Base-by-base conservation (phyloP, 2,113 vertebrate species). In the Phalacrocorax brasilianus region DNA sequence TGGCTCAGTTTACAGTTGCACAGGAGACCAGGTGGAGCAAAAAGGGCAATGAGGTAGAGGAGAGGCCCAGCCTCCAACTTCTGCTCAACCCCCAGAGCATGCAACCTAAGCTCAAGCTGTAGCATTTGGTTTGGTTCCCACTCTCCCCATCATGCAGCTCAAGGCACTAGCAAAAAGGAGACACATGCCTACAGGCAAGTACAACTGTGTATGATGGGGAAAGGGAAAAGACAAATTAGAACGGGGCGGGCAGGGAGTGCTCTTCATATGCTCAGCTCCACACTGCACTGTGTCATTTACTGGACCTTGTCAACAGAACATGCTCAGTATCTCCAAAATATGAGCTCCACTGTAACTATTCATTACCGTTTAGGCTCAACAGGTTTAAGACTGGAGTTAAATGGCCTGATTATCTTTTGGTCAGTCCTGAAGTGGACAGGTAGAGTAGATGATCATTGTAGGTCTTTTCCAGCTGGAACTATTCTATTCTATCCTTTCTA, bases 191-290 rank as follows among this genome's bases (percentile, higher is more conserved):
- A 71, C 17, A 63, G 20, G 28, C 10, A 85, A 90, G 78, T 23
- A 49, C 11, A 59, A 18, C 32, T 27, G 28, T 16, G 28, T 18
- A 16, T 8, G 11, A 18, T 22, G 33, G 23, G 11, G 40, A 94
- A 40, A 74, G 52, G 50, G 55, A 61, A 44, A 70, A 49, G 11
- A 18, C 20, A 47, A 53, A 77, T n/a, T 56, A 56, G 15, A 49
- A 1, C 2, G 2, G 19, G 5, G 6, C 5, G 18, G 18, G 1
- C 10, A 40, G 9, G 12, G 42, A 21, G 14, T 4, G 6, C 6
- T 56, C 83, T 79, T 70, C 33, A 33, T 11, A 8, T 24, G 44
- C 45, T 83, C 58, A 79, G 12, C 56, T 88, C 49, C 30, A 8
- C 35, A 55, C 40, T 40, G 18, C 16, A 26, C 22, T 63, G 21